Conservation (phyloP, 2,888 invertebrate species). For the Augiades crinisus region DNA sequence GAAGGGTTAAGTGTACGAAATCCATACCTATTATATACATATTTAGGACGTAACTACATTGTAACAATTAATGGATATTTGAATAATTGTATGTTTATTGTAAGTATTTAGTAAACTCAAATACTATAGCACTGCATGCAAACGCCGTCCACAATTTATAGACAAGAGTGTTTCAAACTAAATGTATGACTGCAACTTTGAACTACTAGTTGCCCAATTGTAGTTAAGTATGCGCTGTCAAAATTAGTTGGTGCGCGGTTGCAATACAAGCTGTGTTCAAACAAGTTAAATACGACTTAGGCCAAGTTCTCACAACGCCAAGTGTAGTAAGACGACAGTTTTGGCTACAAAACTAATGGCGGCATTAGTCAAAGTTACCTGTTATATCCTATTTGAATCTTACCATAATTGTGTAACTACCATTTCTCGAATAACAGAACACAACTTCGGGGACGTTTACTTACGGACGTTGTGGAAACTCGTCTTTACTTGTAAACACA, state of each 20-base stretch:
- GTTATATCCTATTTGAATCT: constrained; percentile 20
- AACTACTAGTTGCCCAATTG: constrained; percentile 43
- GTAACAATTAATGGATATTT: too few species aligned
- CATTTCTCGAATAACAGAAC: constrained; percentile 2
- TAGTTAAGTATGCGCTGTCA: constrained; percentile 62
- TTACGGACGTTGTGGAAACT: not conserved
- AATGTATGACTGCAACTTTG: constrained; percentile 20
- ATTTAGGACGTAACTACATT: too few species aligned
- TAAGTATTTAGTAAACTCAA: not conserved
- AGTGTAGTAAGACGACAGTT: constrained; percentile 64
- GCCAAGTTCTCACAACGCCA: constrained; percentile 63
- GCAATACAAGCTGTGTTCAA: constrained; percentile 69
- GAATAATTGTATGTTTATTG: too few species aligned
- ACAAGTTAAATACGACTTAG: constrained; percentile 76
- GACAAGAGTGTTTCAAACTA: too few species aligned
- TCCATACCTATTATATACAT: too few species aligned
- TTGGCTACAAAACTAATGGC: constrained; percentile 55
- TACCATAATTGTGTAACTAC: constrained; percentile 12
- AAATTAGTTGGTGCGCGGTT: constrained; percentile 75
- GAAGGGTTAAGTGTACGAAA: too few species aligned
- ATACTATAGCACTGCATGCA: too few species aligned
- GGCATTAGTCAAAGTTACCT: constrained; percentile 39
- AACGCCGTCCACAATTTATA: too few species aligned
- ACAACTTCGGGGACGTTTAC: constrained; percentile 7
- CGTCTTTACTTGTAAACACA: too few species aligned